Base-by-base conservation (phyloP, 2,113 vertebrate genomes). In the Blennius ocellaris region DNA sequence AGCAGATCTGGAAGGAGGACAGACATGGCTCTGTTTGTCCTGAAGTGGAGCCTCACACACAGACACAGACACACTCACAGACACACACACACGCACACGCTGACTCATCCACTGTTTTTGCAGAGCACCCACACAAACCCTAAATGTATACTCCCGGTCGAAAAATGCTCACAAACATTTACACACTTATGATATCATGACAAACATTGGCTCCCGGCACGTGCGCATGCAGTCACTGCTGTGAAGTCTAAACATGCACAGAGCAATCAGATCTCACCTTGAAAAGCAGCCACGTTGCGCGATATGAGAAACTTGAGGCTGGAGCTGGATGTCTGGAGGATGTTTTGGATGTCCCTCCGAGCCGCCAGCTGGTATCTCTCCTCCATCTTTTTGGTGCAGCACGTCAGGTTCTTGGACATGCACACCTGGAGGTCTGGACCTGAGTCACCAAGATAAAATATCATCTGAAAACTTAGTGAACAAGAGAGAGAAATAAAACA, bases 321-420 rank as follows among this genome's bases (percentile, higher is more conserved):
- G 66, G 94, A 94, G 0, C 95, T 96, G 84, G 94, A 93, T 3
- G 87, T 88, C 84, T 97, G 96, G 36, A 98, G 88, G 2, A 94
- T 92, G 84, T 95, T 94, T 81, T 95, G 94, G 80, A 96, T 89
- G 71, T 97, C 95, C 63, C 93, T 91, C 11, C 89, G 92, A 40
- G 94, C 95, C 2, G 93, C 92, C 56, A 84, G 38, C 52, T 96
- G 97, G 45, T 96, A 97, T 12, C 83, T 90, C 81, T 96, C 95
- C 83, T 97, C 96, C 93, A 96, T 95, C 87, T 93, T 96, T 78
- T 90, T 97, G 56, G 95, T 96, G 86, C 96, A 98, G 73, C 97
- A 98, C 1, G 95, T 95, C 70, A 91, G 62, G 74, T 89, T 95
- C 86, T 85, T 90, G 62, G 94, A 93, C 57, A 47, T 48, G 78